Evolutionary conservation across 2,113 vertebrate genomes (phyloP).

Genomic region (Hystrix cristata): DNA sequence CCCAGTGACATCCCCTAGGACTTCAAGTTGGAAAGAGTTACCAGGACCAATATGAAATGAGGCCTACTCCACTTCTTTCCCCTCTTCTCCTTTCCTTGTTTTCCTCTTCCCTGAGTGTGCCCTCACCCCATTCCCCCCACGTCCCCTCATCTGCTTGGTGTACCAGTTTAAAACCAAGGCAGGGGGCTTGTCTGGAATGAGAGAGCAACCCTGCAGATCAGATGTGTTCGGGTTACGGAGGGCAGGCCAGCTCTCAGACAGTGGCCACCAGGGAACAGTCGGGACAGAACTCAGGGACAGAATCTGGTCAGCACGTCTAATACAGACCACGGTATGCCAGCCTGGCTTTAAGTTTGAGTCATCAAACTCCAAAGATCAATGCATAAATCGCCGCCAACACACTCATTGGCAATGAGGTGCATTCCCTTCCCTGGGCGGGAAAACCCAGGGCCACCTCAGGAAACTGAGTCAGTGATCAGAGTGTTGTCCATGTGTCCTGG

Average conservation of each 20-base stretch:
- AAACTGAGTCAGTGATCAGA: background rate
- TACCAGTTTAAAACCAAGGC: slow-evolving; percentile 19
- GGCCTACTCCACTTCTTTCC: background rate
- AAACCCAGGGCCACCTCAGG: background rate
- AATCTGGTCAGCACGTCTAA: background rate
- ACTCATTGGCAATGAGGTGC: background rate
- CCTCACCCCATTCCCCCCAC: background rate
- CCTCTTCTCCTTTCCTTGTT: background rate
- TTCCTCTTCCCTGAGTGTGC: background rate
- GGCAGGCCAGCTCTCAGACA: background rate
- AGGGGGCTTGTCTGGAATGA: background rate
- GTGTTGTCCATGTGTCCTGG: background rate
- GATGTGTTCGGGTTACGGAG: background rate
- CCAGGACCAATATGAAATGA: background rate
- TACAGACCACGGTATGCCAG: background rate
- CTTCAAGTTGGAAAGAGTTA: background rate
- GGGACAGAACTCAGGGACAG: background rate
- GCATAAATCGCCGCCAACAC: background rate
- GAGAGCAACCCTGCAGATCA: background rate
- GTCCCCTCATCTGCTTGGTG: background rate
- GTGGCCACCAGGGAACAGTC: background rate
- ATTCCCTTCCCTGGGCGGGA: background rate
- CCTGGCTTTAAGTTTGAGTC: background rate
- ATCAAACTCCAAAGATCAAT: background rate
- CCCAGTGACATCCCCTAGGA: background rate